A percentile compares a stretch with the other conserved stretches of the same genome.
Evolutionary conservation across 1,140 invertebrate genomes (phyloP).

Genomic region (Aleiodes sp.): DNA sequence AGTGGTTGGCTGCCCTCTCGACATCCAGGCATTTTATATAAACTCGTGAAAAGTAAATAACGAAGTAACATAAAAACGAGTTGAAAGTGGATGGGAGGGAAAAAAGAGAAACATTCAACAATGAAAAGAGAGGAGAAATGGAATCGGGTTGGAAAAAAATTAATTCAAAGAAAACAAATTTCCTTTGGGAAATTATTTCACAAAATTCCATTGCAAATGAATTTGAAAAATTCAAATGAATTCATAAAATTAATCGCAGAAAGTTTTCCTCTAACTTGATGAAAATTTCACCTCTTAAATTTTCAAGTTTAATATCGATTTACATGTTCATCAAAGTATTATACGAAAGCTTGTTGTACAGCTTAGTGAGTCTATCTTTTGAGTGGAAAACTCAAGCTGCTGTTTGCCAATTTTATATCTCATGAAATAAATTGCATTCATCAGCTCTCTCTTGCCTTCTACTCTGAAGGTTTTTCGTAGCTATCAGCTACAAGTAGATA

Average conservation of each 20-base stretch:
- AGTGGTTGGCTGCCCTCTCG: neutral
- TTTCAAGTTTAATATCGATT: slow-evolving; percentile 24
- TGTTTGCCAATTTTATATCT: slow-evolving; percentile 14
- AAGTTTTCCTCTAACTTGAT: neutral
- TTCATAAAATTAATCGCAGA: neutral
- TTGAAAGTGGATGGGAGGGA: neutral
- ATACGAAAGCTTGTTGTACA: neutral
- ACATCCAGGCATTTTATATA: neutral
- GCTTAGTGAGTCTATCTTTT: slow-evolving; percentile 25
- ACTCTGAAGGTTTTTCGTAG: too few relatives aligned
- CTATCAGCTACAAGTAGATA: too few relatives aligned
- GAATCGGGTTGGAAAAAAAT: neutral
- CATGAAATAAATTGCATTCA: too few relatives aligned
- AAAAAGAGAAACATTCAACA: neutral
- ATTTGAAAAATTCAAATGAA: neutral
- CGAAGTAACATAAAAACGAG: neutral
- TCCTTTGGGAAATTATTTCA: neutral
- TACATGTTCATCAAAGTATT: slow-evolving; percentile 24
- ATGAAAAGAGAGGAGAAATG: neutral
- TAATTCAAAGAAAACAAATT: neutral
- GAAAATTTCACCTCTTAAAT: slow-evolving; percentile 9
- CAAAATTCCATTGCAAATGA: neutral
- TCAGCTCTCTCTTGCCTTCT: too few relatives aligned
- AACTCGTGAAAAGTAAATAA: slow-evolving; percentile 14
- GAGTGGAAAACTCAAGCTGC: slow-evolving; percentile 31